These are phyloP conservation scores for Syrrhaptes paradoxus DNA, from an alignment of 2,113 vertebrate species.

Conservation along the genomic window DNA sequence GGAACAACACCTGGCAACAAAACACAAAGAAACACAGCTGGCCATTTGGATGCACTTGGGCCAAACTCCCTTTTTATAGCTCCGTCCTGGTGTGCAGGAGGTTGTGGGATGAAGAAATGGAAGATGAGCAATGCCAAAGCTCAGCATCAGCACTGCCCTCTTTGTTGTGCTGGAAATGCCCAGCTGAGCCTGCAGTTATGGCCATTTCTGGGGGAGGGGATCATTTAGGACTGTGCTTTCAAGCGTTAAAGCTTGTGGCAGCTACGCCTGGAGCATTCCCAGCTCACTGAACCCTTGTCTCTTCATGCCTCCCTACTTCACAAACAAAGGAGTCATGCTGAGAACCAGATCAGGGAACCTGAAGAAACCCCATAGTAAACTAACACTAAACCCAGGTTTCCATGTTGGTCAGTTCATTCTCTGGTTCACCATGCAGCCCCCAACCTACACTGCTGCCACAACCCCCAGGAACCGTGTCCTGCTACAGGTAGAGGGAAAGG, in stretches of 20 bases:
- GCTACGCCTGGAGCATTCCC: not conserved
- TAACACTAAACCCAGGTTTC: not conserved
- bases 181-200: not conserved
- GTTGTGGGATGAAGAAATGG: not conserved
- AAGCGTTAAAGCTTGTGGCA: not conserved
- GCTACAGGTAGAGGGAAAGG: not conserved
- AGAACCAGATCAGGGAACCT: not conserved
- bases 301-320: not conserved
- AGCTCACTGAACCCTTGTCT: not conserved
- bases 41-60: not conserved
- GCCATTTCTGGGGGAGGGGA: not conserved
- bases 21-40: not conserved
- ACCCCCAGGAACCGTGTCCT: not conserved
- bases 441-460: not conserved
- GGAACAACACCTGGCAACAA: not conserved
- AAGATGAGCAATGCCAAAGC: not conserved
- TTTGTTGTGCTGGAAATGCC: not conserved
- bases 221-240: not conserved
- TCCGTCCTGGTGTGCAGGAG: not conserved
- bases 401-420: not conserved
- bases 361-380: not conserved
- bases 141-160: not conserved
- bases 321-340: not conserved
- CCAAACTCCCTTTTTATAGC: not conserved
- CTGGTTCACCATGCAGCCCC: not conserved